Evolutionary conservation across 2,113 vertebrate genomes (phyloP), one percentile per base, ranked within the genome.

Genomic region (Phyllostomus discolor): DNA sequence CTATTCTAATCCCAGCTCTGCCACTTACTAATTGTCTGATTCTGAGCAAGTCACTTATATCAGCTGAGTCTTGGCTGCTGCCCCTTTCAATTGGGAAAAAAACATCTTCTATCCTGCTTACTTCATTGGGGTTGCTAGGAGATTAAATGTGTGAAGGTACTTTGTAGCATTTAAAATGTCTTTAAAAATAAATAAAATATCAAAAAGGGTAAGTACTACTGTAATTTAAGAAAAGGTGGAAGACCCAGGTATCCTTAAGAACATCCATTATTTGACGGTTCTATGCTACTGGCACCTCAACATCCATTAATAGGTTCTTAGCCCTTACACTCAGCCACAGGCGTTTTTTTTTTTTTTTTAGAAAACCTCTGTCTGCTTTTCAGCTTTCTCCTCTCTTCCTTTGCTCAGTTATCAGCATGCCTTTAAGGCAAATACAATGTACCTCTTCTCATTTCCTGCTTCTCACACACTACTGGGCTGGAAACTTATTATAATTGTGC

Each of bases 401-500:
- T 84, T 62, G 64, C 73, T 84, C 89, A 90, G 92, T 54, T 88
- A 59, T 72, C 79, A 95, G 92, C 52, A 95, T 46, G 86, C 70
- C 90, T 97, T 95, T 92, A 94, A 93, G 69, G 41, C 64, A 90
- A 87, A 92, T 52, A 52, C 50, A 52, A 52, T 75, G 70, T 16
- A 92, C 57, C 84, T 72, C 95, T 93, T 95, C 90, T 88, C 84
- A 95, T 95, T 95, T 96, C 95, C 94, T 94, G 59, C 76, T 95
- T 95, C 79, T 85, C 87, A 94, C 33, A 89, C 54, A 73, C 41
- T 67, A 85, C 48, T 94, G 87, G 59, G 79, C 73, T 95, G 57
- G 54, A 94, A 95, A 92, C 88, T 96, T 94, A 97, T 94, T 97
- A 87, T 89, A 93, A 96, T 88, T 91, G 62, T 97, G 72, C 83